Evolutionary conservation across 1,140 invertebrate genomes (phyloP).

Genomic region (Bombus superbus): DNA sequence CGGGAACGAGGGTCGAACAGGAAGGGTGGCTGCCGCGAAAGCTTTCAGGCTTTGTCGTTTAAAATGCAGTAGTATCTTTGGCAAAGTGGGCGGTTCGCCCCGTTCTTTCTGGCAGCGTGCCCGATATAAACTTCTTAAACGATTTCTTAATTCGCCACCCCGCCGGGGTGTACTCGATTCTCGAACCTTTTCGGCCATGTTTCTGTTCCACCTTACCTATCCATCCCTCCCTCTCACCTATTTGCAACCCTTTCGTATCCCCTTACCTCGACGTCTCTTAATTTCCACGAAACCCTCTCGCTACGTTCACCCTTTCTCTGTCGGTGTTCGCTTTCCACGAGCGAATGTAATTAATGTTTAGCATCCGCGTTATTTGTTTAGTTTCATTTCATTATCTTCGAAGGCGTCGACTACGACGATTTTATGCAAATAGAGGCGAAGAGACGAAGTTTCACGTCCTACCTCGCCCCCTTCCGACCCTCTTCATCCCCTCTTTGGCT

Average conservation of each 20-base stretch:
- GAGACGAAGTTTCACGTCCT: slow-evolving; percentile 66
- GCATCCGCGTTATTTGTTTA: slow-evolving; percentile 81
- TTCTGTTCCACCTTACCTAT: slow-evolving; percentile 14
- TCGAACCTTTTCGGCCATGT: slow-evolving; percentile 35
- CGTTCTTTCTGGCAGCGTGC: slow-evolving; percentile 48
- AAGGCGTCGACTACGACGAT: slow-evolving; percentile 76
- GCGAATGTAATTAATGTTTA: slow-evolving; percentile 80
- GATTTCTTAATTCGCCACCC: slow-evolving; percentile 71
- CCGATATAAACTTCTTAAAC: slow-evolving; percentile 72
- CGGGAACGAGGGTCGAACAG: background rate
- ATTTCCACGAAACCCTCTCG: slow-evolving; percentile 59
- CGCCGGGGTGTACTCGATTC: background rate
- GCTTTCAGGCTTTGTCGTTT: slow-evolving; percentile 1
- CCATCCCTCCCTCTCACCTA: slow-evolving; percentile 29
- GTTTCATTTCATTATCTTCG: slow-evolving; percentile 81
- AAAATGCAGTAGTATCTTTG: slow-evolving; percentile 40
- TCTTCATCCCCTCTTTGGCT: slow-evolving; percentile 38
- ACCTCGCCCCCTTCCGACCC: slow-evolving; percentile 23
- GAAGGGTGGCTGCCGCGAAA: background rate
- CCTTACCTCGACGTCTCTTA: slow-evolving; percentile 57
- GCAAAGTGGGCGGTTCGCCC: slow-evolving; percentile 31
- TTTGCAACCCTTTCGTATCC: slow-evolving; percentile 19
- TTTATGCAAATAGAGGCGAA: slow-evolving; percentile 79
- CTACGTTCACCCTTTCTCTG: slow-evolving; percentile 26
- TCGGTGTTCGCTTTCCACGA: slow-evolving; percentile 44